Evolutionary conservation across 2,113 vertebrate species (phyloP).

Genomic region (Bujurquina vittata): DNA sequence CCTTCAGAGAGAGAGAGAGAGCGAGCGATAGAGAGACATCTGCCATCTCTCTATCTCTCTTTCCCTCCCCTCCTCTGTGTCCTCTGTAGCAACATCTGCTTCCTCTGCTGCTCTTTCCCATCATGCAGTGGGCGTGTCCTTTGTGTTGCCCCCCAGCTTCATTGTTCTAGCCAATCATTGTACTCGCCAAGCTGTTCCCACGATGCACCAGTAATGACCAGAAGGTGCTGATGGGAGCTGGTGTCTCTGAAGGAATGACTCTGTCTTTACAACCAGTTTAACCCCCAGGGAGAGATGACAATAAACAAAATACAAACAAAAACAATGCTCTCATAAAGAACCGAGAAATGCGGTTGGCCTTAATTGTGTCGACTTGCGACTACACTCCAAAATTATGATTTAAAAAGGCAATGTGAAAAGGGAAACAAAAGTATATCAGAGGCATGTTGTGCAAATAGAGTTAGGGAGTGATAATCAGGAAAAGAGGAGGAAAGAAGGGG

Average conservation of each 20-base stretch:
- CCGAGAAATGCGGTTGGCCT: neutral
- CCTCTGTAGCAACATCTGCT: constrained; percentile 78
- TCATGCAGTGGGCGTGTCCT: constrained; percentile 75
- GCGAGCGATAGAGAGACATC: constrained; percentile 57
- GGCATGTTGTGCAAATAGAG: constrained; percentile 41
- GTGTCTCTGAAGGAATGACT: constrained; percentile 79
- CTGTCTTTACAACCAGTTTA: constrained; percentile 65
- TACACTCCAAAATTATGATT: neutral
- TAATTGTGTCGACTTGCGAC: neutral
- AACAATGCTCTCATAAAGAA: constrained; percentile 36
- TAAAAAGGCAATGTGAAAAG: neutral
- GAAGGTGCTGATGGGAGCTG: constrained; percentile 76
- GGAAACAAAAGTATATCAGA: constrained; percentile 11
- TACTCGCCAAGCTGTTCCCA: constrained; percentile 77
- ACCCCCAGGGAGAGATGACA: constrained; percentile 68
- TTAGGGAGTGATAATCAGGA: constrained; percentile 27
- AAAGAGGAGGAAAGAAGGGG: constrained; percentile 37
- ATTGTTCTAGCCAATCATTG: constrained; percentile 82
- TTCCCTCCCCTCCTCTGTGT: constrained; percentile 57
- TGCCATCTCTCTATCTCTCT: constrained; percentile 48
- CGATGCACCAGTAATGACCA: constrained; percentile 79
- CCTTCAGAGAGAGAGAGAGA: constrained; percentile 26
- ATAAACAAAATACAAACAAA: constrained; percentile 68
- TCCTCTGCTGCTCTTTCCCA: constrained; percentile 74
- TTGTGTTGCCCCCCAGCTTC: constrained; percentile 70